phyloP scores from a whole-genome alignment of 2,113 vertebrate genomes.

The Callopanchax toddi region DNA sequence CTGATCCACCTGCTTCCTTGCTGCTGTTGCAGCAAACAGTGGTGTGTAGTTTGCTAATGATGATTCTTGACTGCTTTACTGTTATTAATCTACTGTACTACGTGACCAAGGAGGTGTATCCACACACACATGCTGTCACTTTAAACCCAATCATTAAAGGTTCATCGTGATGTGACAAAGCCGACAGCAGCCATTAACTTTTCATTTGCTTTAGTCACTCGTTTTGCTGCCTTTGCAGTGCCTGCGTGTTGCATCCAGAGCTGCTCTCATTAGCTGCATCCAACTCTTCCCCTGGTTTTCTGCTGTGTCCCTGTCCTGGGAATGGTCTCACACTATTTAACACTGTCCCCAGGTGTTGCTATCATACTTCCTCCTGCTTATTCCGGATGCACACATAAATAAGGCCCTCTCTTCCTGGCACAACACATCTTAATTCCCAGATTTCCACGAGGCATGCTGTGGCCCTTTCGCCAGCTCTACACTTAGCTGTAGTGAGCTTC shows the following conservation, averaged over 20 bases:
- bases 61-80: constrained; percentile 42
- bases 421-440: constrained; percentile 72
- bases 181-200: constrained; percentile 32
- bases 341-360: constrained; percentile 70
- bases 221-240: constrained; percentile 43
- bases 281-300: constrained; percentile 43
- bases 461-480: constrained; percentile 37
- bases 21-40: neutral
- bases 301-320: constrained; percentile 54
- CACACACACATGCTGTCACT: constrained; percentile 3
- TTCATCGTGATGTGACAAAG: constrained; percentile 16
- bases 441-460: constrained; percentile 65
- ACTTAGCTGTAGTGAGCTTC: constrained; percentile 53
- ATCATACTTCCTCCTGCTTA: constrained; percentile 67
- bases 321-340: constrained; percentile 55
- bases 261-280: constrained; percentile 57
- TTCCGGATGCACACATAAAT: constrained; percentile 74
- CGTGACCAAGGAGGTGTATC: constrained; percentile 35
- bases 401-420: constrained; percentile 72
- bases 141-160: constrained; percentile 7
- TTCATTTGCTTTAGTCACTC: constrained; percentile 29
- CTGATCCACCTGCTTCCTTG: too few species aligned
- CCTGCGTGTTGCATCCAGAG: constrained; percentile 11
- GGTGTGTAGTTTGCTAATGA: constrained; percentile 29
- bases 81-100: constrained; percentile 61